Base-by-base conservation (phyloP, 1,140 invertebrate species). In the Orius insidiosus region DNA sequence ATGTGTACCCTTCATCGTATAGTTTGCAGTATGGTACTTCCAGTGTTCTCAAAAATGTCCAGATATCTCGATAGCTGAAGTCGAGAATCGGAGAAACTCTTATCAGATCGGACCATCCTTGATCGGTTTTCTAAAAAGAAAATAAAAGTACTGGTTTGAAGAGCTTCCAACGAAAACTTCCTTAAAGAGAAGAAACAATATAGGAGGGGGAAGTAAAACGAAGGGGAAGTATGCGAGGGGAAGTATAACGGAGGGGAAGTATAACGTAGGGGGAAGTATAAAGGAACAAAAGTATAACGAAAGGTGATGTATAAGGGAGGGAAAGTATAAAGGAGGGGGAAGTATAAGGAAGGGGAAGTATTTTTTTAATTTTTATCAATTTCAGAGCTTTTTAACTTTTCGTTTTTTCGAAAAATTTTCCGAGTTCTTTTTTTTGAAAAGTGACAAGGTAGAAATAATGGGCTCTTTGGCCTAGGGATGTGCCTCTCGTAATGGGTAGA, bases 41-140 rank as follows among this genome's bases (percentile, higher is more conserved):
- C 36, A 83, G 67, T 11, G 70, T 59, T 8, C 81, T 60, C 5
- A 96, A 67, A 57, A 92, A 95, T 46, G 71, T 70, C 92, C 93
- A 97, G 41, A 97, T 74, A 55, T 93, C 75, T 35, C 69, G 69
- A 59, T 94, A 96, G 6, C 68, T 72, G 90, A 90, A 97, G 53
- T 93, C 72, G 5, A 96, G 65, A 16, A 97, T 64, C 0, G 92
- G 89, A 62, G 74, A 86, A 6, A 95, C 74, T 16, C 92, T 67
- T 69, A 93, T 79, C 46, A 93, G 66, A 57, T 75, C 66, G 3
- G 92, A 89, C 92, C 92, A 97, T 39, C 68, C 76, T 2, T 67
- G 49, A 66, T 96, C 92, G 9, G 89, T 90, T 67, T 75, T 71
- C 80, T 77, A 63, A 54, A 63, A 69, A 35, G 5, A 6, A 44